phyloP scores from a whole-genome alignment of 1,140 invertebrate genomes.

The Uloborus diversus region DNA sequence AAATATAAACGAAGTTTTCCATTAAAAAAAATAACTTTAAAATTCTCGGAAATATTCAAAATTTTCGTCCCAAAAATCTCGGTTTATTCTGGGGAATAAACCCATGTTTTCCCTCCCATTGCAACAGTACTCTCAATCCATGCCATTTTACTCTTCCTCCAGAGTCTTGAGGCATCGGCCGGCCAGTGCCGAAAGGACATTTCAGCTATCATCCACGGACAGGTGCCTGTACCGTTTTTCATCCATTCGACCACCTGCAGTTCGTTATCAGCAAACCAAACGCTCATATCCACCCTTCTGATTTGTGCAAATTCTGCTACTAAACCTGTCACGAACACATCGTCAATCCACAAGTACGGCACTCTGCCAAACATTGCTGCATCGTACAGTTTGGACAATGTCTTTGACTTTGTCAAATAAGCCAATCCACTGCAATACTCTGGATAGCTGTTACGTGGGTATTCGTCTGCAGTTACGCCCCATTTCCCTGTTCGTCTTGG shows the following conservation, averaged over 20 bases:
- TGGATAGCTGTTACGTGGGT: slow-evolving; percentile 54
- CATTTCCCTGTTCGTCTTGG: slow-evolving; percentile 57
- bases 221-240: neutral
- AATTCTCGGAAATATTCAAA: no score
- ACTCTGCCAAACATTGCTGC: neutral
- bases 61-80: no score
- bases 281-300: slow-evolving; percentile 7
- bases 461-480: slow-evolving; percentile 45
- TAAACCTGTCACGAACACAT: slow-evolving; percentile 69
- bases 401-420: slow-evolving; percentile 43
- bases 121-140: no score
- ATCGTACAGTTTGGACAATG: slow-evolving; percentile 34
- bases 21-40: no score
- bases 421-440: slow-evolving; percentile 59
- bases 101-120: no score
- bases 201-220: slow-evolving; percentile 36
- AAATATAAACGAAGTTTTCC: no score
- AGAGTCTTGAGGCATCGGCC: neutral
- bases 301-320: slow-evolving; percentile 58
- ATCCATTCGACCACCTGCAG: slow-evolving; percentile 9
- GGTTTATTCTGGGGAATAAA: no score
- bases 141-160: neutral
- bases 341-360: slow-evolving; percentile 67
- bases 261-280: slow-evolving; percentile 29
- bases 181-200: slow-evolving; percentile 31